Base-by-base conservation (phyloP, 1,140 invertebrate species). In the Hesperophylax magnus region DNA sequence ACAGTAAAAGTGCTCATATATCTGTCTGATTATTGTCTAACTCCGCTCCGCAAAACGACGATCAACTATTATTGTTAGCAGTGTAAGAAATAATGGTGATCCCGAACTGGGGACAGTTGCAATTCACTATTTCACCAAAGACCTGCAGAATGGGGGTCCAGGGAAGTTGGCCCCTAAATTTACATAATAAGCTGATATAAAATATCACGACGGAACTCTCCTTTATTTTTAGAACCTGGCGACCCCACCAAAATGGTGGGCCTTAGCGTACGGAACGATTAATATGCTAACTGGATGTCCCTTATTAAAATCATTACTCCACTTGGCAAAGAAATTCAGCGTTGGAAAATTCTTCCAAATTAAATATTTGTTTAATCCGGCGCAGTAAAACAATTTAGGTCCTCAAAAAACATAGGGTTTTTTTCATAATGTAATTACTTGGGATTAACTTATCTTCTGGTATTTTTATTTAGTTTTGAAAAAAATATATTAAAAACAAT, bases 151-250 rank as follows among this genome's bases (percentile, higher is more conserved):
- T 52, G 78, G 56, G 24, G n/a, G 18, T 17, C 54, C 78, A 65
- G 69, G 17, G 24, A 15, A 53, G 47, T n/a, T 47, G 69, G 18
- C 52, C 39, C 72, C 71, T 65, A 20, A 75, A 80, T 80, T 80
- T 80, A 67, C 78, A 80, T 80, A 80, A 80, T 80, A 80, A 65
- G 69, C 71, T 80, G 69, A 80, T 75, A 80, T 80, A 80, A 80
- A 80, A 80, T 80, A 80, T 80, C 78, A 75, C 78, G 75, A 60
- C 27, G 20, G 78, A 53, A 60, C 58, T 65, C 65, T 80, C 47
- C 72, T 80, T 75, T 80, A 75, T 80, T 80, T 80, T 80, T 76
- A 74, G 17, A 53, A 34, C 65, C 53, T n/a, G 18, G 71, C 78
- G 71, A 80, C 78, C 78, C 39, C 67, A 54, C 67, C 67, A 72